Evolutionary conservation across 1,140 invertebrate species (phyloP), one percentile per base, ranked within the genome.

Genomic region (Platyscapa corneri): DNA sequence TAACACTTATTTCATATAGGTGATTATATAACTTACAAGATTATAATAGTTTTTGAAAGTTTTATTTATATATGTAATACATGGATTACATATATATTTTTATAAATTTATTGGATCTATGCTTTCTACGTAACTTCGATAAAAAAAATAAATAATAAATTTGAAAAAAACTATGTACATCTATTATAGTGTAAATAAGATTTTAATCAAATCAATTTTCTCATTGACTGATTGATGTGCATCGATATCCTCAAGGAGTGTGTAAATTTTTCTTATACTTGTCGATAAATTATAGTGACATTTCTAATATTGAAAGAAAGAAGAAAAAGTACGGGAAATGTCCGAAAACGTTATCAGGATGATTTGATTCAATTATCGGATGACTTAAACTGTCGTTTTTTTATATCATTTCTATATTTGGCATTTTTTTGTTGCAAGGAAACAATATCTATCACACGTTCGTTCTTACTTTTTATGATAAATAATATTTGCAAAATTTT

Each of bases 361-460:
- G 18, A 46, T 46, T 46, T 34, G 16, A 80, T 65, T 80, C 60
- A 80, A 80, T 80, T 80, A 67, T 37, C n/a, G 32, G 6, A 65
- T 34, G 37, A 10, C 1, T 67, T 80, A 3, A 12, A 65, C n/a
- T 0, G 34, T 30, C 16, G 6, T 65, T 34, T 80, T 64, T 64
- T 79, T n/a, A 1, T 46, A 0, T 67, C 27, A 6, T 0, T 65
- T 46, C 18, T n/a, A 30, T 30, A 20, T 23, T 16, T 60, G 42
- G 3, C 14, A 10, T 60, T 32, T 70, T 70, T 37, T 3, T 42
- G 39, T 23, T 39, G 18, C 10, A 72, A 72, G 10, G 16, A 72
- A 16, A n/a, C n/a, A 39, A 72, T 16, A 39, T 8, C 1, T 34
- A 32, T 34, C 30, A 32, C 23, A 27, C 34, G 34, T 67, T 34